phyloP scores from a whole-genome alignment of 1,140 invertebrate genomes.

The Bilobella aurantiaca region DNA sequence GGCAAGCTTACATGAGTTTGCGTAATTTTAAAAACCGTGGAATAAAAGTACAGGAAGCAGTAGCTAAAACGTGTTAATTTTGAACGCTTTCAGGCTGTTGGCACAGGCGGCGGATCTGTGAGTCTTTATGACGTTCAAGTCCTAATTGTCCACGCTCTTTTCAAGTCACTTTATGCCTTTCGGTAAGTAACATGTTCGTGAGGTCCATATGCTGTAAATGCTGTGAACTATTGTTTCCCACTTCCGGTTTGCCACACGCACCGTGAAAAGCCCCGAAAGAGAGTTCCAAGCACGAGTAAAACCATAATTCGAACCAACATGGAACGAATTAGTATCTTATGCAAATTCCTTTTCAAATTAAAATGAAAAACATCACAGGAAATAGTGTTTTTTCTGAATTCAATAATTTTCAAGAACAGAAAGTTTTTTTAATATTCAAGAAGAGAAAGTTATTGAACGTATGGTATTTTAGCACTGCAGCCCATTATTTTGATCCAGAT shows the following conservation, averaged over 20 bases:
- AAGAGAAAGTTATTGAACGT: no score
- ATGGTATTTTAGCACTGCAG: no score
- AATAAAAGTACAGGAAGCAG: not conserved
- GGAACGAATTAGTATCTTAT: no score
- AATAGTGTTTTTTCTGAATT: no score
- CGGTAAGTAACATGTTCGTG: conserved; percentile 34
- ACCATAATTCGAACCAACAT: no score
- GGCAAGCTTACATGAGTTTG: not conserved
- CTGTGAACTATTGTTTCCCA: not conserved
- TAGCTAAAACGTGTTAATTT: not conserved
- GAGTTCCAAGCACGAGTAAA: no score
- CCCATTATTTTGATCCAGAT: no score
- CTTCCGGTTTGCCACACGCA: not conserved
- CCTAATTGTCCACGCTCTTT: conserved; percentile 88
- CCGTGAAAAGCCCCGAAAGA: not conserved
- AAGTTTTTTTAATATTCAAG: no score
- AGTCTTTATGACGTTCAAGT: conserved; percentile 85
- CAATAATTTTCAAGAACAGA: no score
- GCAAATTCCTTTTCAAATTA: no score
- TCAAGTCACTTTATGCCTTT: conserved; percentile 82
- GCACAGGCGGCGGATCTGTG: conserved; percentile 91
- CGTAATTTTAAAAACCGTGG: not conserved
- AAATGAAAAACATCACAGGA: no score
- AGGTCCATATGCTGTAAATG: not conserved
- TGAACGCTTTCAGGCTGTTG: conserved; percentile 57